These are phyloP conservation scores for Diglossa cyanea DNA, from an alignment of 2,797 vertebrate genomes.

Conservation along the genomic window DNA sequence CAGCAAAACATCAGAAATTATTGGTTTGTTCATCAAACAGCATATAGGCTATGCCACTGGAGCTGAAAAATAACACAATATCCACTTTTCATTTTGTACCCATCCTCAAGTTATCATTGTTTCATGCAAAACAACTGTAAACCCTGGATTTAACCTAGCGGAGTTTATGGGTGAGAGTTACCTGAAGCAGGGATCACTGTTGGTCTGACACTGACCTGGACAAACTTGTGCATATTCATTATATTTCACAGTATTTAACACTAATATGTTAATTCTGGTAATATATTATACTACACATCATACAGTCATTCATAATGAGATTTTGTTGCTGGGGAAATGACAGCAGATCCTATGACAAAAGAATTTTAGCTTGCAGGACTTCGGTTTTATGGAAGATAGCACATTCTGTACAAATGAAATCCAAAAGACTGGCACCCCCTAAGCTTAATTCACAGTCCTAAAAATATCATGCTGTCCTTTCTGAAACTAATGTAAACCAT, in stretches of 20 bases:
- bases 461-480: conserved; percentile 28
- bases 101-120: background rate
- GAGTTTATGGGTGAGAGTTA: background rate
- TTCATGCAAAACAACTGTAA: background rate
- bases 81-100: background rate
- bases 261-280: background rate
- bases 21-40: background rate
- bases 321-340: background rate
- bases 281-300: background rate
- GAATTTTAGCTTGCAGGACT: background rate
- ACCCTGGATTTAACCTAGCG: background rate
- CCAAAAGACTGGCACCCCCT: background rate
- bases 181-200: background rate
- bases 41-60: background rate
- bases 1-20: conserved; percentile 16
- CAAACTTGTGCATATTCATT: background rate
- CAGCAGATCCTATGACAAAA: background rate
- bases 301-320: background rate
- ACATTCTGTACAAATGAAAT: conserved; percentile 12
- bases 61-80: background rate
- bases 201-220: background rate
- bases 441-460: background rate
- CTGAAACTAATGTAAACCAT: conserved; percentile 24
- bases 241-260: background rate
- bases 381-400: background rate